phyloP scores from a whole-genome alignment of 2,797 vertebrate species.

The Aulostomus chinensis region DNA sequence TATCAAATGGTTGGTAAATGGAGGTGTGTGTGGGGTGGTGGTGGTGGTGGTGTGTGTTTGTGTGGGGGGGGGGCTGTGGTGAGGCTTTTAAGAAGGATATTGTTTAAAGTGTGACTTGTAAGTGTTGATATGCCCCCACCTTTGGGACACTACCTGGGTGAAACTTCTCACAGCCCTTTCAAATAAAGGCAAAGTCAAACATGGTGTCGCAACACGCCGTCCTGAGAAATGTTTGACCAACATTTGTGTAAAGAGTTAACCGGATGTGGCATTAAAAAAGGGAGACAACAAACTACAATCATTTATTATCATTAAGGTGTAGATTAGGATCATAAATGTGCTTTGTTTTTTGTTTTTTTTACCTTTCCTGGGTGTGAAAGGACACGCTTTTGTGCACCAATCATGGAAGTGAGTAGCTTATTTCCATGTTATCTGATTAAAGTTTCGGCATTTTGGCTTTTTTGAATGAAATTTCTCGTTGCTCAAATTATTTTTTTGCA shows the following conservation, averaged over 20 bases:
- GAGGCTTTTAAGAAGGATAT: constrained; percentile 40
- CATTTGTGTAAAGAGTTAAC: constrained; percentile 23
- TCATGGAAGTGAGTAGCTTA: constrained; percentile 35
- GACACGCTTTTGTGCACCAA: constrained; percentile 16
- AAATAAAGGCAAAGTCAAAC: constrained; percentile 50
- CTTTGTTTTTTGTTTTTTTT: neutral
- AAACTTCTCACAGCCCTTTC: constrained; percentile 34
- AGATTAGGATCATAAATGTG: constrained; percentile 27
- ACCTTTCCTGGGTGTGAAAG: constrained; percentile 17
- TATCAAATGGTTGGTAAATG: constrained; percentile 70
- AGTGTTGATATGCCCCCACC: constrained; percentile 28
- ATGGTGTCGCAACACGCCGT: constrained; percentile 31
- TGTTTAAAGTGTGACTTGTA: constrained; percentile 57
- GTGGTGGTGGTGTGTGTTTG: constrained; percentile 16
- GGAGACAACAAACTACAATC: neutral
- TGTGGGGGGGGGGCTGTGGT: constrained; percentile 17
- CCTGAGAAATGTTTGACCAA: constrained; percentile 40
- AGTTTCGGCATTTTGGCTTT: neutral
- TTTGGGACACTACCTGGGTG: constrained; percentile 9
- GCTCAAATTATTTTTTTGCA: neutral
- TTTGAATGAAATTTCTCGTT: neutral
- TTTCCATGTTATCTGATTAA: too few relatives aligned
- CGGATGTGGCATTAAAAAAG: constrained; percentile 17
- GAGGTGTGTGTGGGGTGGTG: constrained; percentile 6
- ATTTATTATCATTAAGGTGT: constrained; percentile 28